Evolutionary conservation across 2,888 invertebrate genomes (phyloP).

Genomic region (Eilema griseolum): DNA sequence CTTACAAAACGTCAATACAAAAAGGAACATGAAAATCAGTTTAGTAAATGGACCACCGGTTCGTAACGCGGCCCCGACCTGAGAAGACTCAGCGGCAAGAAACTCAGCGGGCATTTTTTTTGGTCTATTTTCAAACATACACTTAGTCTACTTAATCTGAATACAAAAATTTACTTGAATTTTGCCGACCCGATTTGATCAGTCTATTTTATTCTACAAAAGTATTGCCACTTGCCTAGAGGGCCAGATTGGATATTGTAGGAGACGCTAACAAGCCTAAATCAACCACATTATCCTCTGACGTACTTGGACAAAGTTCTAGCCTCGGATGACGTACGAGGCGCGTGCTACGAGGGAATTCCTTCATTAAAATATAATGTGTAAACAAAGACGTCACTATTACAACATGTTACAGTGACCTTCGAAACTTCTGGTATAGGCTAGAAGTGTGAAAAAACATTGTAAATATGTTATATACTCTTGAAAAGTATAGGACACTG

Average conservation of each 20-base stretch:
- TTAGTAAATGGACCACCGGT: no score
- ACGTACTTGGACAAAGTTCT: slow-evolving; percentile 12
- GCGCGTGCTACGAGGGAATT: slow-evolving; percentile 7
- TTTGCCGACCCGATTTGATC: no score
- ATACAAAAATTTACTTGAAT: no score
- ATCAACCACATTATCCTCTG: slow-evolving; percentile 10
- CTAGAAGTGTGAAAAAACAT: not conserved
- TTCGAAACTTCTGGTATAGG: not conserved
- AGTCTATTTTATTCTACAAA: no score
- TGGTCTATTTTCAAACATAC: no score
- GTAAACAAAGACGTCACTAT: slow-evolving; percentile 7
- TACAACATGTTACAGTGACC: not conserved
- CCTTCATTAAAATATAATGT: slow-evolving; percentile 7
- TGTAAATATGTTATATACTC: not conserved
- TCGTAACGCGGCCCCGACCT: no score
- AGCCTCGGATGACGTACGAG: not conserved
- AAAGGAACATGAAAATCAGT: no score
- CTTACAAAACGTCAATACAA: no score
- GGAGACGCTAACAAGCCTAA: not conserved
- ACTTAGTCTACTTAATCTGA: no score
- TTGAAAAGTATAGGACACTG: not conserved
- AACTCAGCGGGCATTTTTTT: no score
- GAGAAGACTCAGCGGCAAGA: no score
- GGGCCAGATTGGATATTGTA: not conserved
- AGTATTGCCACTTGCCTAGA: no score